phyloP scores from a whole-genome alignment of 2,797 vertebrate genomes.

The Siniperca undulata region DNA sequence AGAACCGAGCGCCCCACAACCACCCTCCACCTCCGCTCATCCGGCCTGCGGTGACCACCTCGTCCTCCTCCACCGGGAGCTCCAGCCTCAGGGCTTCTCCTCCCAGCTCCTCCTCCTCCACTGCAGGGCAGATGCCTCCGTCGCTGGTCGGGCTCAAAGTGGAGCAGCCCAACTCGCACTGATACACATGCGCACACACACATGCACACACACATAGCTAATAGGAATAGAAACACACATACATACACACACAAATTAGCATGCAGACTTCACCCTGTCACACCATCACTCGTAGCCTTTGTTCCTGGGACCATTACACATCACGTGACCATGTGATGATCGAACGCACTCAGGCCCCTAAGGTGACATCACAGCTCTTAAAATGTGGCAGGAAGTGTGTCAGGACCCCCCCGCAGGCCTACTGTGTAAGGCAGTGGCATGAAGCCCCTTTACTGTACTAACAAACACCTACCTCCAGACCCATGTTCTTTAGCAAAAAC shows the following conservation, averaged over 20 bases:
- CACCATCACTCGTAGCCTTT: neutral
- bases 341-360: constrained; percentile 24
- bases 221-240: constrained; percentile 7
- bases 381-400: constrained; percentile 23
- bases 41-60: constrained; percentile 84
- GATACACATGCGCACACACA: constrained; percentile 36
- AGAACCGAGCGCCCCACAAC: constrained; percentile 90
- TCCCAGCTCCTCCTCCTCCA: constrained; percentile 61
- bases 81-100: constrained; percentile 76
- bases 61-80: constrained; percentile 74
- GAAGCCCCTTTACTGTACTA: constrained; percentile 60
- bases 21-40: constrained; percentile 93
- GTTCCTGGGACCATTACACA: constrained; percentile 19
- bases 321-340: constrained; percentile 26
- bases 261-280: constrained; percentile 24
- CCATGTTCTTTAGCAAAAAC: constrained; percentile 3
- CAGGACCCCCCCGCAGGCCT: constrained; percentile 11
- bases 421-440: constrained; percentile 2
- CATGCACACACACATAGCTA: neutral
- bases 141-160: constrained; percentile 88
- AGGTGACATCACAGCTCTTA: constrained; percentile 42
- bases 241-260: constrained; percentile 32
- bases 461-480: constrained; percentile 79
- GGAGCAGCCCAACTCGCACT: constrained; percentile 86
- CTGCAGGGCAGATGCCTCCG: constrained; percentile 81